These are phyloP conservation scores for Drosophila infuscata DNA, from an alignment of 2,888 invertebrate species.

Conservation along the genomic window DNA sequence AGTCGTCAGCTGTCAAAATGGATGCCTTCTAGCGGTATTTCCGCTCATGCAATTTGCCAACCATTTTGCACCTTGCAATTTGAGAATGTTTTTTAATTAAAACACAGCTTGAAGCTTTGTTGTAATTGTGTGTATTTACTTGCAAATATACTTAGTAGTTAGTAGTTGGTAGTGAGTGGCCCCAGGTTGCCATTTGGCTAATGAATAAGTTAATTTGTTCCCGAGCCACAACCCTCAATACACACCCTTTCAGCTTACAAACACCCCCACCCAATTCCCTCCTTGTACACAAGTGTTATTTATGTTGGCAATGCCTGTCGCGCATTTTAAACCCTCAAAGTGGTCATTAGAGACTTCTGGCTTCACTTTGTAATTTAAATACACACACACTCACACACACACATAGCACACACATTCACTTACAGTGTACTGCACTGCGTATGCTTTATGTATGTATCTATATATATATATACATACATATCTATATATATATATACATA, in stretches of 20 bases:
- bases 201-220: constrained; percentile 80
- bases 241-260: not conserved
- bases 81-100: constrained; percentile 59
- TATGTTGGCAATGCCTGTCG: constrained; percentile 77
- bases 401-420: not conserved
- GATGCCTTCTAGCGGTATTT: constrained; percentile 1
- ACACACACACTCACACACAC: constrained; percentile 22
- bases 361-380: constrained; percentile 68
- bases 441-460: constrained; percentile 64
- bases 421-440: constrained; percentile 64
- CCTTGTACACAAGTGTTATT: constrained; percentile 54
- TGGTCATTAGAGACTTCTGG: constrained; percentile 79
- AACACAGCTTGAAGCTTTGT: constrained; percentile 43
- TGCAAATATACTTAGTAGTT: constrained; percentile 20
- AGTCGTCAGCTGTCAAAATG: constrained; percentile 33
- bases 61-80: constrained; percentile 71
- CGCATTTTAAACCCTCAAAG: constrained; percentile 80
- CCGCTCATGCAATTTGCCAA: constrained; percentile 69
- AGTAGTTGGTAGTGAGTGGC: constrained; percentile 25
- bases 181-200: constrained; percentile 76
- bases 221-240: constrained; percentile 22
- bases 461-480: constrained; percentile 52
- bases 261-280: not conserved
- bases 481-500: constrained; percentile 61
- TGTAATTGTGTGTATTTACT: not conserved